Evolutionary conservation across 2,888 invertebrate genomes (phyloP).

Genomic region (Sericinus montela): DNA sequence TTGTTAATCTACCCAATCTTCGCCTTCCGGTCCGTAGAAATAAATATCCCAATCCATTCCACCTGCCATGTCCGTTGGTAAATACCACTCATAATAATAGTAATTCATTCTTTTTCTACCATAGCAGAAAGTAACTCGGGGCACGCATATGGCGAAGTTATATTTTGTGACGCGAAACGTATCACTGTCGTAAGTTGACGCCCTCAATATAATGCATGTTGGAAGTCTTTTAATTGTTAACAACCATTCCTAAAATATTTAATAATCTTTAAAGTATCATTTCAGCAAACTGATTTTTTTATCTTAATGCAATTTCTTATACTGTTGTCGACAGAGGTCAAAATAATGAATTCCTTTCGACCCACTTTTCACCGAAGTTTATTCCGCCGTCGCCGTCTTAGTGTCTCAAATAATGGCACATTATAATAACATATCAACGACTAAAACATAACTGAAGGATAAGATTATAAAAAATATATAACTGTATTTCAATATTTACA

Average conservation of each 20-base stretch:
- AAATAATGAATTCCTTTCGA: too few relatives aligned
- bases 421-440: too few relatives aligned
- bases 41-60: conserved; percentile 45
- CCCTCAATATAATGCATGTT: conserved; percentile 46
- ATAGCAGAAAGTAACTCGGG: conserved; percentile 45
- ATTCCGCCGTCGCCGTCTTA: too few relatives aligned
- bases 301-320: too few relatives aligned
- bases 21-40: conserved; percentile 38
- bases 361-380: too few relatives aligned
- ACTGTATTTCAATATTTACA: too few relatives aligned
- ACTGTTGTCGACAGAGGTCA: too few relatives aligned
- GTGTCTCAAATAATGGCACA: too few relatives aligned
- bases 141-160: conserved; percentile 53
- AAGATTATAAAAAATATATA: too few relatives aligned
- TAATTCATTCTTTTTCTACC: conserved; percentile 36
- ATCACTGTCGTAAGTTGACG: conserved; percentile 33
- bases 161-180: conserved; percentile 41
- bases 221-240: conserved; percentile 42
- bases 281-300: too few relatives aligned
- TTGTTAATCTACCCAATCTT: neutral
- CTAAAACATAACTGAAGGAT: too few relatives aligned
- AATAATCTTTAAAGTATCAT: neutral
- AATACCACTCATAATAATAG: conserved; percentile 51
- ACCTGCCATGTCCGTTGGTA: conserved; percentile 35
- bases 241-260: conserved; percentile 49